These are phyloP conservation scores for Poecile atricapillus DNA, from an alignment of 2,113 vertebrate genomes.

Conservation along the genomic window DNA sequence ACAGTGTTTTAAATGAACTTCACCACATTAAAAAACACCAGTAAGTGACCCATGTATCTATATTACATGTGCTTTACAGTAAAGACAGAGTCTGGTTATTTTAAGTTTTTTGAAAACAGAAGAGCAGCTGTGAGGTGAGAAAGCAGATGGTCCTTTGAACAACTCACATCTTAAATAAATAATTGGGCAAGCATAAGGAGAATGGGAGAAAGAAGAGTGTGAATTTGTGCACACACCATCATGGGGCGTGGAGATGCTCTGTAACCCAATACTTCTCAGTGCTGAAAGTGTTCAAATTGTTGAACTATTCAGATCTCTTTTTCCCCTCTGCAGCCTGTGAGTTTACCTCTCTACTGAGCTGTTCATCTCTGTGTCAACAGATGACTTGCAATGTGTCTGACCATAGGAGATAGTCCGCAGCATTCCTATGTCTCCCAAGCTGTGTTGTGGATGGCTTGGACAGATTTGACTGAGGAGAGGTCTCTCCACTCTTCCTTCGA, in stretches of 20 bases:
- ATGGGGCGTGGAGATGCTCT: background rate
- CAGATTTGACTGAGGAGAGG: background rate
- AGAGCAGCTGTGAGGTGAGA: background rate
- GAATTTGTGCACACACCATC: fast-evolving
- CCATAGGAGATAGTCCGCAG: background rate
- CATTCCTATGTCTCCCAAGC: background rate
- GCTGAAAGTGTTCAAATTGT: background rate
- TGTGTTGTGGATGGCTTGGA: background rate
- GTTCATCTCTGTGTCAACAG: background rate
- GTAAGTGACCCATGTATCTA: fast-evolving
- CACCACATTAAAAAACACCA: background rate
- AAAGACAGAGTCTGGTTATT: background rate
- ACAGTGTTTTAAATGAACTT: background rate
- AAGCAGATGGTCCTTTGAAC: background rate
- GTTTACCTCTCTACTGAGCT: background rate
- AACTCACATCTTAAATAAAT: background rate
- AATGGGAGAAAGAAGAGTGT: background rate
- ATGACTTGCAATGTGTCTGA: background rate
- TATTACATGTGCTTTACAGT: background rate
- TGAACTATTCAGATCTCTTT: background rate
- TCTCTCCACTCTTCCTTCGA: background rate
- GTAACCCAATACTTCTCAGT: background rate
- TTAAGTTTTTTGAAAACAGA: background rate
- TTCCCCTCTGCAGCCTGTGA: background rate
- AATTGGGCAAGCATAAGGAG: background rate